Evolutionary conservation across 2,888 invertebrate species (phyloP).

Genomic region (Ophion ventricosus): DNA sequence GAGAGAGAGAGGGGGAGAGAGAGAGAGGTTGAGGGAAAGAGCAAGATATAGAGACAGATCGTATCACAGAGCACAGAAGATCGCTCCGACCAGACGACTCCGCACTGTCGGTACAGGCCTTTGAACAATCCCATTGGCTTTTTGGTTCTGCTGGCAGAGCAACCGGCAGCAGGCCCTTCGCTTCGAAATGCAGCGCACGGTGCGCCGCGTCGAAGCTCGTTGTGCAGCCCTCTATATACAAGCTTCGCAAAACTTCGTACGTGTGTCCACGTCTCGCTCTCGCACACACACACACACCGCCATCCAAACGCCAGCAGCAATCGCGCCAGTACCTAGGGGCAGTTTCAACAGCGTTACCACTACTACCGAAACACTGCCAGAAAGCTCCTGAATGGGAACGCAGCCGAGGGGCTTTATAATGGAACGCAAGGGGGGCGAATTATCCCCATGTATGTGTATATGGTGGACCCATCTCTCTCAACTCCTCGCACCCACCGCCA

Average conservation of each 20-base stretch:
- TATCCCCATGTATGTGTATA: slow-evolving; percentile 67
- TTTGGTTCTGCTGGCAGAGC: slow-evolving; percentile 60
- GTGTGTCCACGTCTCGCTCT: slow-evolving; percentile 45
- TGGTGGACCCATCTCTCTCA: slow-evolving; percentile 17
- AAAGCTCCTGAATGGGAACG: slow-evolving; percentile 51
- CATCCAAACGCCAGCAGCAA: slow-evolving; percentile 27
- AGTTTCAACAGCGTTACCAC: slow-evolving; percentile 9
- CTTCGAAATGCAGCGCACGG: slow-evolving; percentile 33
- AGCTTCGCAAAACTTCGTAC: slow-evolving; percentile 46
- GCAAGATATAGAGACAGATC: slow-evolving; percentile 3
- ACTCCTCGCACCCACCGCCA: slow-evolving; percentile 12
- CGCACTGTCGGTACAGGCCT: slow-evolving; percentile 18
- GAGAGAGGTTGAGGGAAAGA: slow-evolving; percentile 4
- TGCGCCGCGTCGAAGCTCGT: slow-evolving; percentile 55
- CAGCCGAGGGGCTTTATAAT: slow-evolving; percentile 63
- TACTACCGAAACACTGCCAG: slow-evolving; percentile 2
- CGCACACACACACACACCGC: slow-evolving; percentile 25
- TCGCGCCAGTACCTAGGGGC: slow-evolving; percentile 9
- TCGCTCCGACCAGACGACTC: slow-evolving; percentile 37
- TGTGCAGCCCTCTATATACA: slow-evolving; percentile 47
- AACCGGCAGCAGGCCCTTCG: slow-evolving; percentile 12
- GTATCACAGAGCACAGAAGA: slow-evolving; percentile 10
- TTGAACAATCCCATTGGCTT: slow-evolving; percentile 73
- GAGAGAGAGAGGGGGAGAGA: neutral
- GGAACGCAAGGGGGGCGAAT: slow-evolving; percentile 73